Evolutionary conservation across 2,113 vertebrate species (phyloP).

Genomic region (Hiodon alosoides): DNA sequence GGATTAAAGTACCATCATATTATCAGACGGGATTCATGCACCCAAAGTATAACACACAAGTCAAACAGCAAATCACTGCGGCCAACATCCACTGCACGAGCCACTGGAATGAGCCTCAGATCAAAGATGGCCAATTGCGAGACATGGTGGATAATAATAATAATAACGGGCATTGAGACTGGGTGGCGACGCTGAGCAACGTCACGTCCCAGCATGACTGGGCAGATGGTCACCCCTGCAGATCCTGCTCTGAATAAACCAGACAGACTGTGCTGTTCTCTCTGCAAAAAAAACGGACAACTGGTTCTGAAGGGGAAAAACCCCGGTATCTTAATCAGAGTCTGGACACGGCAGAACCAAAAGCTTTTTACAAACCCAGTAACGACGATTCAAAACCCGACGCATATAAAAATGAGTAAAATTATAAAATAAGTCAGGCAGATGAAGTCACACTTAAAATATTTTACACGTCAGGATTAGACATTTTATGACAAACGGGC

Average conservation of each 20-base stretch:
- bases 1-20: constrained; percentile 21
- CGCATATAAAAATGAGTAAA: background rate
- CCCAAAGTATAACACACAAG: too few relatives aligned
- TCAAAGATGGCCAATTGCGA: background rate
- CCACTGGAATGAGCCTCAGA: background rate
- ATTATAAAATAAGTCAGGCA: background rate
- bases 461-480: too few relatives aligned
- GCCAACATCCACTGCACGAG: too few relatives aligned
- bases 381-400: too few relatives aligned
- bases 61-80: background rate
- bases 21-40: background rate
- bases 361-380: too few relatives aligned
- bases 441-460: too few relatives aligned
- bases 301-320: background rate
- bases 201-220: background rate
- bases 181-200: background rate
- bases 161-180: too few relatives aligned
- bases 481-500: too few relatives aligned
- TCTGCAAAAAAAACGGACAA: background rate
- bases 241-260: background rate
- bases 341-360: too few relatives aligned
- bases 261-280: background rate
- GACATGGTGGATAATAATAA: background rate
- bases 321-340: background rate
- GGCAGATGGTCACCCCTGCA: constrained; percentile 13